phyloP scores from a whole-genome alignment of 2,888 invertebrate species.

The Allygus modestus region DNA sequence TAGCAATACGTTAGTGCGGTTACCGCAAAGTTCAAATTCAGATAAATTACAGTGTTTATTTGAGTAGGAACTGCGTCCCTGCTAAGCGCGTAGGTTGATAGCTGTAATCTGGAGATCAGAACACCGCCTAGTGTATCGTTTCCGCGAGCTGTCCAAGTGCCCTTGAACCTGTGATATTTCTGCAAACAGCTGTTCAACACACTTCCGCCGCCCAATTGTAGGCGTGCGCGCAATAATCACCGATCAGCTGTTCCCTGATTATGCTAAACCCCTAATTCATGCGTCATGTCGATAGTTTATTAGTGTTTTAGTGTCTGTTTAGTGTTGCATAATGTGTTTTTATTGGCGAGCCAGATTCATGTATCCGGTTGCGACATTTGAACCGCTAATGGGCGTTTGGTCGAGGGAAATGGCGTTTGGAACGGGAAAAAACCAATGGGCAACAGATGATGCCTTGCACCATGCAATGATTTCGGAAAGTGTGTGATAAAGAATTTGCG shows the following conservation, averaged over 20 bases:
- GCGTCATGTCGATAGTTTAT: constrained; percentile 8
- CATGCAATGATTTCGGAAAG: no score
- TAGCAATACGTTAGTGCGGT: background rate
- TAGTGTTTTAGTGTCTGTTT: constrained; percentile 3
- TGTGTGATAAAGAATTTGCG: no score
- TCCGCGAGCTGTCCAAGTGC: constrained; percentile 8
- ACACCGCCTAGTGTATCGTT: background rate
- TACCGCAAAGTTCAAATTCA: background rate
- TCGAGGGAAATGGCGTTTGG: background rate
- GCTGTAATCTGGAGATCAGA: background rate
- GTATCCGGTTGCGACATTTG: constrained; percentile 17
- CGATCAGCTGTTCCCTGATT: constrained; percentile 16
- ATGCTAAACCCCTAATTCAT: background rate
- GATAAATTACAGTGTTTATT: constrained; percentile 36
- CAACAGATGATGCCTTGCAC: no score
- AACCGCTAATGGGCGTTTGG: background rate
- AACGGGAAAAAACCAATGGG: background rate
- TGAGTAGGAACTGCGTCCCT: constrained; percentile 21
- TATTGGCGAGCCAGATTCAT: constrained; percentile 21
- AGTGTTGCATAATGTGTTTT: constrained; percentile 37
- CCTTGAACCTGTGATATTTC: constrained; percentile 57
- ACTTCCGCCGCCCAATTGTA: constrained; percentile 11
- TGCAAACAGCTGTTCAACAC: background rate
- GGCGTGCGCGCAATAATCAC: background rate
- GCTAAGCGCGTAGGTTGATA: background rate